A percentile compares a stretch with the other conserved stretches of the same genome.
These are phyloP conservation scores for Argopecten irradians DNA, from an alignment of 1,140 invertebrate genomes.

Conservation along the genomic window DNA sequence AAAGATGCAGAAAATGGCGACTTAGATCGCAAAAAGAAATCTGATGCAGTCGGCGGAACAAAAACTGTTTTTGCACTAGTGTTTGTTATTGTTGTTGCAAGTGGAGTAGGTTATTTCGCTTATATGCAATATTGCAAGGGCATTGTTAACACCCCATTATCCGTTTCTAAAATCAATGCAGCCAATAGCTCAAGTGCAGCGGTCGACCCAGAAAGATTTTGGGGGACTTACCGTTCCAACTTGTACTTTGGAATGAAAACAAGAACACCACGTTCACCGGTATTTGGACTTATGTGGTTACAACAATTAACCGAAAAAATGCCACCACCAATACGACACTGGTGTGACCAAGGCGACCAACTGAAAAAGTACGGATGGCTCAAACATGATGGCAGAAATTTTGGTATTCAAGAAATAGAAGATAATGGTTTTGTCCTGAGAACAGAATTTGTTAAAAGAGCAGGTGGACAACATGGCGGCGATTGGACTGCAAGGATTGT, in stretches of 20 bases:
- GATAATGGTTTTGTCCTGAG: conserved; percentile 87
- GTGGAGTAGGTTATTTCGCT: conserved; percentile 84
- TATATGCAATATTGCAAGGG: conserved; percentile 91
- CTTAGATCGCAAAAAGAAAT: background rate
- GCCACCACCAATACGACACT: conserved; percentile 84
- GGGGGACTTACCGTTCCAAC: conserved; percentile 93
- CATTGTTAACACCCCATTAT: conserved; percentile 90
- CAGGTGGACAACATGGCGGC: conserved; percentile 88
- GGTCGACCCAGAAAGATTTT: conserved; percentile 88
- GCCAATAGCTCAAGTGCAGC: conserved; percentile 80
- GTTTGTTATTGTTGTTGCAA: conserved; percentile 33
- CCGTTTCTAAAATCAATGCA: conserved; percentile 86
- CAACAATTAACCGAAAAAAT: conserved; percentile 78
- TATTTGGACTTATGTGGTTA: conserved; percentile 97
- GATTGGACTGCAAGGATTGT: conserved; percentile 94
- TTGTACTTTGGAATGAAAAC: conserved; percentile 90
- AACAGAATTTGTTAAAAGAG: conserved; percentile 93
- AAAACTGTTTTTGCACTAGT: conserved; percentile 28
- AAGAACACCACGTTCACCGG: conserved; percentile 89
- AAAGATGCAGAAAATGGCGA: conserved; percentile 15
- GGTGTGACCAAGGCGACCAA: conserved; percentile 92
- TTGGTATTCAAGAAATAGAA: conserved; percentile 93
- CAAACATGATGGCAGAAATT: conserved; percentile 93
- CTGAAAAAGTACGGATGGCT: conserved; percentile 90
- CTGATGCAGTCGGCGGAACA: background rate